Percentiles rank a stretch among this genome's conserved stretches.
phyloP scores from a whole-genome alignment of 2,797 vertebrate species.

The Mastacembelus armatus region DNA sequence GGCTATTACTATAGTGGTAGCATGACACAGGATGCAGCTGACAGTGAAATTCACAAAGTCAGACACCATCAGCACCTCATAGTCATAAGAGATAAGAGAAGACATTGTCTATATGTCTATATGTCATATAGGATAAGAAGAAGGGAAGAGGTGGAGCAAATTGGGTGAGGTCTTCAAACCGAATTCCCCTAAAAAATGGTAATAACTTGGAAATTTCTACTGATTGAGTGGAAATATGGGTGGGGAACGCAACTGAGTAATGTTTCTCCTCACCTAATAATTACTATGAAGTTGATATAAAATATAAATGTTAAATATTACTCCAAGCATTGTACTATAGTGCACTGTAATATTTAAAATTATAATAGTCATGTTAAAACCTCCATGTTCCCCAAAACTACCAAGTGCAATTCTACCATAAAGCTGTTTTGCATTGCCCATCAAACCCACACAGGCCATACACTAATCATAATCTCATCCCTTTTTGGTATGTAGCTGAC shows the following conservation, averaged over 20 bases:
- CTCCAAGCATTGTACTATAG: not conserved
- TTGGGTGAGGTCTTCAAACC: not conserved
- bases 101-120: slow-evolving; percentile 1
- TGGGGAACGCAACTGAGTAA: slow-evolving; percentile 13
- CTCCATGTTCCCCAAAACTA: not conserved
- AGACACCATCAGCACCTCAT: not conserved
- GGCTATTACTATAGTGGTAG: too few relatives aligned
- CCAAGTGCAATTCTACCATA: not conserved
- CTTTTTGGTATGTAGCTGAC: slow-evolving; percentile 23
- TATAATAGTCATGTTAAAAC: not conserved
- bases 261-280: slow-evolving; percentile 1
- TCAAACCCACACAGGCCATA: slow-evolving; percentile 29
- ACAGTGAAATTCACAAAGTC: not conserved
- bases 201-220: slow-evolving; percentile 13
- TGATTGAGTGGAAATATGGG: slow-evolving; percentile 13
- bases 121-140: not conserved
- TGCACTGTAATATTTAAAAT: not conserved
- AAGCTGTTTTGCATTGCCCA: slow-evolving; percentile 25
- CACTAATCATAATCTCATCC: slow-evolving; percentile 33
- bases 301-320: not conserved
- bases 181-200: not conserved
- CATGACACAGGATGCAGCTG: not conserved
- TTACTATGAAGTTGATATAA: not conserved
- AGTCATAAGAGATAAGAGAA: not conserved
- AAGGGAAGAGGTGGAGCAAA: not conserved